Conservation (phyloP, 1,140 invertebrate species). For the Pachypeltis micranthus region DNA sequence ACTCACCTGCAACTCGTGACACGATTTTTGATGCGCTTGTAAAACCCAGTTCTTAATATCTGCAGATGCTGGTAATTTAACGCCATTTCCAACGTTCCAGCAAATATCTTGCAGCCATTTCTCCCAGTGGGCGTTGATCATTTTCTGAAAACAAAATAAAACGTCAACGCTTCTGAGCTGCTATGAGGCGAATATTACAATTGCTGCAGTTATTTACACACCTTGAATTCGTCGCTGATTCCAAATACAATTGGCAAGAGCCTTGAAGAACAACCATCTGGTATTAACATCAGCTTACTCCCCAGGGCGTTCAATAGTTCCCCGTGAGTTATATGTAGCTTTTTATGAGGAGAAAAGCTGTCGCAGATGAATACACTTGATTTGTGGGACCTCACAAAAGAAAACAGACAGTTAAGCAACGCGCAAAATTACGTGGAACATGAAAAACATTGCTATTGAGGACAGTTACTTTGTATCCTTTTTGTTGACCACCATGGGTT, state of each 20-base stretch:
- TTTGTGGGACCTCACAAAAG: background rate
- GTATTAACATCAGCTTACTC: conserved; percentile 13
- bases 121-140: background rate
- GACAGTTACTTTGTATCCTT: too few relatives aligned
- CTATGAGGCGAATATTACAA: too few relatives aligned
- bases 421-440: too few relatives aligned
- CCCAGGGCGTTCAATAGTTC: background rate
- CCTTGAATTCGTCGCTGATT: conserved; percentile 16
- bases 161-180: too few relatives aligned
- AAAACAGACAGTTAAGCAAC: background rate
- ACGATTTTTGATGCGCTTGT: background rate
- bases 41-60: background rate
- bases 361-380: conserved; percentile 10
- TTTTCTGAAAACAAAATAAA: background rate
- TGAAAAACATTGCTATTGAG: too few relatives aligned
- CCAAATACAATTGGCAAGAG: conserved; percentile 15
- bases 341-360: conserved; percentile 11
- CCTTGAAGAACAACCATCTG: conserved; percentile 11
- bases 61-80: background rate
- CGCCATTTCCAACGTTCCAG: background rate
- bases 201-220: background rate
- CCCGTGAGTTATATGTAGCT: background rate
- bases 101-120: conserved; percentile 1
- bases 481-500: too few relatives aligned
- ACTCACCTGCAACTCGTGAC: background rate